These are phyloP conservation scores for Corvus hawaiiensis DNA, from an alignment of 2,113 vertebrate species.

Conservation along the genomic window DNA sequence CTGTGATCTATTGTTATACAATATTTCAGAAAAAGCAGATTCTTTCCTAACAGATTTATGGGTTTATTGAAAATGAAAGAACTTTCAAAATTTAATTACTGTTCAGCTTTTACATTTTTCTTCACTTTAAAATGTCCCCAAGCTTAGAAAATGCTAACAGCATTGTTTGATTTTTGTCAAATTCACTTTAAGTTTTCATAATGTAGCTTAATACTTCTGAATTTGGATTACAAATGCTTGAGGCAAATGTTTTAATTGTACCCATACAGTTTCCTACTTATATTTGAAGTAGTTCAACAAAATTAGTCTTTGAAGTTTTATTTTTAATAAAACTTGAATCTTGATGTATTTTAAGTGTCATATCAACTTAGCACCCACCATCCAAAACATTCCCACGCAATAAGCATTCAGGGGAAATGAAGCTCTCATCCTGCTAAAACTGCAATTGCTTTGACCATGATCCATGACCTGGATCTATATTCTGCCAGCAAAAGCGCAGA, in stretches of 20 bases:
- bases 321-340: constrained; percentile 19
- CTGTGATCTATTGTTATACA: not conserved
- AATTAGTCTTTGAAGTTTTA: not conserved
- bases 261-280: not conserved
- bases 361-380: not conserved
- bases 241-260: constrained; percentile 25
- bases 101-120: not conserved
- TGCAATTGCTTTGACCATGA: not conserved
- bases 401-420: not conserved
- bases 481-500: not conserved
- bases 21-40: not conserved
- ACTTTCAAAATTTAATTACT: not conserved
- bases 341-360: not conserved
- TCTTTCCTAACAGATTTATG: not conserved
- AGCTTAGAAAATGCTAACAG: not conserved
- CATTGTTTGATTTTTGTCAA: not conserved
- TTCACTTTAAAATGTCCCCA: not conserved
- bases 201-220: not conserved
- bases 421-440: not conserved
- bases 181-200: not conserved
- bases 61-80: not conserved
- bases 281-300: not conserved
- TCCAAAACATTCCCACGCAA: not conserved
- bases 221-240: not conserved
- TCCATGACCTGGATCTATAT: not conserved